Percentiles rank a stretch among this genome's conserved stretches.
Conservation (phyloP, 2,888 invertebrate genomes). For the Amphipyra tragopoginis region DNA sequence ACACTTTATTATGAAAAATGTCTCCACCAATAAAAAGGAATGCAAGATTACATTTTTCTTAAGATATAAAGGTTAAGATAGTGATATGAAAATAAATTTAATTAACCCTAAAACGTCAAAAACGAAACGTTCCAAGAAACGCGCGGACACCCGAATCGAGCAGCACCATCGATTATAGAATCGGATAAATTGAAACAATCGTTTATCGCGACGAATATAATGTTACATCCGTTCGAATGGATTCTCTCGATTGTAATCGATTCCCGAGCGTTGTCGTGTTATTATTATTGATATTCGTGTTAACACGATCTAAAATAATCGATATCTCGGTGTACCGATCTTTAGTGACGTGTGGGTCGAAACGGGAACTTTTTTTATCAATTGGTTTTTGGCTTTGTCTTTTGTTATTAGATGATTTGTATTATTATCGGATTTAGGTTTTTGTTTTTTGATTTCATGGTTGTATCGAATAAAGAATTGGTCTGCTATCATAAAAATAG, state of each 20-base stretch:
- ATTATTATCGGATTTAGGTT: slow-evolving; percentile 8
- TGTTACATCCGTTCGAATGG: slow-evolving; percentile 64
- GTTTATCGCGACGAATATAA: slow-evolving; percentile 69
- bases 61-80: slow-evolving; percentile 60
- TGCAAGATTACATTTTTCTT: slow-evolving; percentile 49
- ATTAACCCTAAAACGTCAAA: slow-evolving; percentile 65
- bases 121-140: slow-evolving; percentile 56
- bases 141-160: slow-evolving; percentile 56
- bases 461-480: slow-evolving; percentile 7
- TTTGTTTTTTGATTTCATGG: slow-evolving; percentile 30
- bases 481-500: not conserved
- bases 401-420: slow-evolving; percentile 52
- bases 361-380: slow-evolving; percentile 53
- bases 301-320: slow-evolving; percentile 66
- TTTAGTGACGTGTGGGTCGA: slow-evolving; percentile 55
- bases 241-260: slow-evolving; percentile 69
- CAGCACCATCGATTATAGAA: slow-evolving; percentile 61
- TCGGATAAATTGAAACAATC: slow-evolving; percentile 67
- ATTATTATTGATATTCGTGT: slow-evolving; percentile 67
- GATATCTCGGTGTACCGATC: slow-evolving; percentile 61
- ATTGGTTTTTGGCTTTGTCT: slow-evolving; percentile 47
- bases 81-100: slow-evolving; percentile 60
- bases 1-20: slow-evolving; percentile 48
- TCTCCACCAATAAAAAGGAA: slow-evolving; percentile 47
- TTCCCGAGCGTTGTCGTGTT: slow-evolving; percentile 65